phyloP scores from a whole-genome alignment of 2,113 vertebrate genomes.

The Heptranchias perlo region DNA sequence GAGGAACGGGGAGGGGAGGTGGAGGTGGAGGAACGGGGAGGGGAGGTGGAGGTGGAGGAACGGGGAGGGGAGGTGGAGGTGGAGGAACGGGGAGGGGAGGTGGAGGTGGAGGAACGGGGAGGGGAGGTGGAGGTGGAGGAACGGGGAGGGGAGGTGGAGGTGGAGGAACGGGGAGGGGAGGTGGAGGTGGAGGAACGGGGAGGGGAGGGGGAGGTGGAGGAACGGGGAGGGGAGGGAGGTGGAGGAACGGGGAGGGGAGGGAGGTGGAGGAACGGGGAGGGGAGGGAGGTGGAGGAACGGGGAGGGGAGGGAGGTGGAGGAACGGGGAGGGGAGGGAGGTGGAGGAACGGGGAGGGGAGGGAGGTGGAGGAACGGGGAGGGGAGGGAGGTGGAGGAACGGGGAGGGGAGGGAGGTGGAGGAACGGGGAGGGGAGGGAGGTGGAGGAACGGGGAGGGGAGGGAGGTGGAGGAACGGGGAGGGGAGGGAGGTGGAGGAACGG shows the following conservation, averaged over 20 bases:
- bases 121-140: neutral
- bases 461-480: neutral
- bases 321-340: neutral
- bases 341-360: neutral
- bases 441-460: no score
- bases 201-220: no score
- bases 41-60: neutral
- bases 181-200: no score
- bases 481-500: neutral
- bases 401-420: no score
- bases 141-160: neutral
- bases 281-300: no score
- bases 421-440: neutral
- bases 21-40: neutral
- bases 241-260: neutral
- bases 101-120: no score
- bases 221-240: neutral
- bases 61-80: neutral
- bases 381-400: neutral
- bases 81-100: no score
- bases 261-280: no score
- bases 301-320: no score
- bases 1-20: no score
- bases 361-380: neutral
- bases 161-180: neutral